A percentile compares a stretch with the other conserved stretches of the same genome.
Evolutionary conservation across 2,888 invertebrate genomes (phyloP).

Genomic region (Xanthorhoe spadicearia): DNA sequence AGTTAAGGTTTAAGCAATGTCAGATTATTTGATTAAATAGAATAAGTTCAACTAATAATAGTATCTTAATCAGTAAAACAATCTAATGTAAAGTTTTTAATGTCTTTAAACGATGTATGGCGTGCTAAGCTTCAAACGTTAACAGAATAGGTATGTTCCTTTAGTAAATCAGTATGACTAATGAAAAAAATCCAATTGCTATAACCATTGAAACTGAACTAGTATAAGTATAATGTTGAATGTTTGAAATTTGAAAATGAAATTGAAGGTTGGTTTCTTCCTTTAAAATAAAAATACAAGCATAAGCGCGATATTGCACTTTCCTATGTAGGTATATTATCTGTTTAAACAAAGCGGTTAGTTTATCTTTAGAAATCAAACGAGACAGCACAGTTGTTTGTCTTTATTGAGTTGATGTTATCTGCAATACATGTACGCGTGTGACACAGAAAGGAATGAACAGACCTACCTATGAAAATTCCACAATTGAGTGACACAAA

Average conservation of each 20-base stretch:
- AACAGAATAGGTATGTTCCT: too few species aligned
- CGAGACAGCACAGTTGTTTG: constrained; percentile 26
- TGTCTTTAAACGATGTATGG: too few species aligned
- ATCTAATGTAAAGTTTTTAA: background rate
- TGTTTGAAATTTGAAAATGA: too few species aligned
- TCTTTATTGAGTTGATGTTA: constrained; percentile 46
- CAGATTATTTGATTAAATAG: background rate
- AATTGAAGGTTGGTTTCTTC: background rate
- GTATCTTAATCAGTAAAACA: background rate
- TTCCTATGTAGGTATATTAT: background rate
- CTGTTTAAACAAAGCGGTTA: constrained; percentile 9
- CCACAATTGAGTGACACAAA: constrained; percentile 17
- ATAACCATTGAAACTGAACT: too few species aligned
- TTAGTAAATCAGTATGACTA: too few species aligned
- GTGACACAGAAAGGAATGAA: constrained; percentile 39
- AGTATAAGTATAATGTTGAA: too few species aligned
- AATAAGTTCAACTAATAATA: background rate
- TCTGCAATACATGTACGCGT: constrained; percentile 43
- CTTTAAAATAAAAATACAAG: background rate
- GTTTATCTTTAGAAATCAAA: constrained; percentile 43
- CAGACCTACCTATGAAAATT: constrained; percentile 28
- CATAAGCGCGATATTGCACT: constrained; percentile 2
- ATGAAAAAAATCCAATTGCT: too few species aligned
- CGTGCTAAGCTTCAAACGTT: too few species aligned
- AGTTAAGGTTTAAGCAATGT: too few species aligned